Conservation (phyloP, 2,888 invertebrate genomes). For the Eristalis intricaria region DNA sequence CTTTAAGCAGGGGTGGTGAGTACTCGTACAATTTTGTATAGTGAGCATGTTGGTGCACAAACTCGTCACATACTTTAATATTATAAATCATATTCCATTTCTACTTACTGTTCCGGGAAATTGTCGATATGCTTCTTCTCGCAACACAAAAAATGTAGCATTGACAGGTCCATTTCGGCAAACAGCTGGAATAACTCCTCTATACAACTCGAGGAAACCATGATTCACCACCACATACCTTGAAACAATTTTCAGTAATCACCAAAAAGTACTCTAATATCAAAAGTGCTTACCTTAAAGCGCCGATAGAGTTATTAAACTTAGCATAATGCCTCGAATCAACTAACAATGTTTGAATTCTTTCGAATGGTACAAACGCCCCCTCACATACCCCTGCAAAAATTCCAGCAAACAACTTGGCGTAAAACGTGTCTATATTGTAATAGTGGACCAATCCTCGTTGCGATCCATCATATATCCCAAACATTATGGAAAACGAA, state of each 20-base stretch:
- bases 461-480: conserved; percentile 90
- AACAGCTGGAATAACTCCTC: conserved; percentile 94
- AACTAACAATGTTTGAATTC: conserved; percentile 96
- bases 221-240: conserved; percentile 83
- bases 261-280: conserved; percentile 2
- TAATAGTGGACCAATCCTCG: conserved; percentile 83
- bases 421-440: conserved; percentile 84
- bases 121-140: conserved; percentile 85
- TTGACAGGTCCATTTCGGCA: conserved; percentile 96
- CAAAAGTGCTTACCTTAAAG: conserved; percentile 84
- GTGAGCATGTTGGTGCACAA: too few relatives aligned
- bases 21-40: too few relatives aligned
- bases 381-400: conserved; percentile 83
- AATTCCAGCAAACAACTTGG: conserved; percentile 86
- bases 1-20: too few relatives aligned
- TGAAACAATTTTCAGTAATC: conserved; percentile 13
- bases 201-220: conserved; percentile 94
- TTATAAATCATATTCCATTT: background rate
- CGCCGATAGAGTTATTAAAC: conserved; percentile 93
- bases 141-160: conserved; percentile 93
- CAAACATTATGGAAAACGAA: conserved; percentile 98
- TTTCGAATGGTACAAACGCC: conserved; percentile 95
- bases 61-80: too few relatives aligned
- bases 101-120: background rate
- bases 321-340: conserved; percentile 90